Percentiles rank a stretch among this genome's conserved stretches.
phyloP scores from a whole-genome alignment of 2,888 invertebrate species.

The Psylliodes chrysocephalus region DNA sequence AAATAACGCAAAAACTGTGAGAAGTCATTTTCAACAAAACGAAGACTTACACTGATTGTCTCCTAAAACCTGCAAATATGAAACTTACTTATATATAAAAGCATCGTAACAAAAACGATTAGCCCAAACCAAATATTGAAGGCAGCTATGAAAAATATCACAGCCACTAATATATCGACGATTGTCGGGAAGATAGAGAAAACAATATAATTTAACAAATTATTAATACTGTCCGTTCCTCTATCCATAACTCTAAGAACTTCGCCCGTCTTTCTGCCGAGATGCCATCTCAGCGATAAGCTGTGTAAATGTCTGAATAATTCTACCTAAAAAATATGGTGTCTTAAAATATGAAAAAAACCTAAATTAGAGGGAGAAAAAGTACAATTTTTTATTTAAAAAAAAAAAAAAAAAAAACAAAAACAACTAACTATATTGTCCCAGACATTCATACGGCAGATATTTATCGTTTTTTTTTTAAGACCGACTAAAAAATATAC shows the following conservation, averaged over 20 bases:
- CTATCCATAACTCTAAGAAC: conserved; percentile 96
- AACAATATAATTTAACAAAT: conserved; percentile 88
- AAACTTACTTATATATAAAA: conserved; percentile 86
- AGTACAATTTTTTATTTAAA: too few relatives aligned
- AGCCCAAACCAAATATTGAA: conserved; percentile 96
- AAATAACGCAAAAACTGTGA: too few relatives aligned
- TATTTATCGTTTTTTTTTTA: too few relatives aligned
- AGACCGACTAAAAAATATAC: too few relatives aligned
- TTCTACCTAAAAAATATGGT: conserved; percentile 80
- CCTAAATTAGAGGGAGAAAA: too few relatives aligned
- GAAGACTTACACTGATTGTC: too few relatives aligned
- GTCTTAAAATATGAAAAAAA: too few relatives aligned
- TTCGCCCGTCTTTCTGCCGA: conserved; percentile 95
- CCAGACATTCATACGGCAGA: too few relatives aligned
- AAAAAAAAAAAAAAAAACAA: too few relatives aligned
- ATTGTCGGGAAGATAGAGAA: conserved; percentile 95
- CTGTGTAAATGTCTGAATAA: conserved; percentile 89
- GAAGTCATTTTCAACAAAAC: too few relatives aligned
- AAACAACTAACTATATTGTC: too few relatives aligned
- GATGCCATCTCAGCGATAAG: conserved; percentile 93
- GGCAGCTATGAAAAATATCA: conserved; percentile 85
- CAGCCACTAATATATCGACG: conserved; percentile 90
- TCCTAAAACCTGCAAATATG: not conserved
- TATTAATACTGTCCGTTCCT: conserved; percentile 96
- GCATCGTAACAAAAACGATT: conserved; percentile 94